Base-by-base conservation (phyloP, 1,140 invertebrate genomes). In the Wiebesia pumilae region DNA sequence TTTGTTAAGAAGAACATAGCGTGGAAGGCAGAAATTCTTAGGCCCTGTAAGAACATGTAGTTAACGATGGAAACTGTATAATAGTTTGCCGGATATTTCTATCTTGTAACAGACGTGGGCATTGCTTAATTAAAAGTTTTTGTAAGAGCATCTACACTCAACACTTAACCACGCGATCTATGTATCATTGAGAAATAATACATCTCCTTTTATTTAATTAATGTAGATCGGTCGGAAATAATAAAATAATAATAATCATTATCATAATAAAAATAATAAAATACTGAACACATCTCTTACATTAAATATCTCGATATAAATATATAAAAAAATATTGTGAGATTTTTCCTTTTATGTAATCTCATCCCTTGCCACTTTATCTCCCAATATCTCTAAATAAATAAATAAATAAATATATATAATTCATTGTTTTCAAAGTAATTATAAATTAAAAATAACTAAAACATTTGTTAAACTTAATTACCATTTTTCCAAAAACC, bases 201-300 rank as follows among this genome's bases (percentile, higher is more conserved):
- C 10, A 78, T 78, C 54, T 19, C 14, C 21, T 35, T 54, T 30
- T 54, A 58, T 62, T 84, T 78, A 54, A 83, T 38, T 58, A 73
- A 58, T 24, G 27, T 83, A 75, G 10, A 75, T 58, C 69, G 21
- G 40, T 78, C 7, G 47, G 2, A 54, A 35, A 27, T 47, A 69
- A 62, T 77, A 43, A 40, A 58, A 35, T n/a, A 40, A 43, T 38
- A 62, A 21, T 75, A 62, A 47, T 75, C 54, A 78, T 77, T 62
- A 77, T 62, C 40, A 73, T 47, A 65, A 43, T 54, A 85, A 62
- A 71, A 85, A 81, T 73, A 71, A 71, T 81, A 85, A 62, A 85
- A 86, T 86, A 86, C 84, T 86, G 79, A 86, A 81, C 84, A 81
- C 79, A 77, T 77, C 35, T n/a, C 51, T 86, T 81, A 81, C 4